A percentile compares a stretch with the other conserved stretches of the same genome.
These are phyloP conservation scores for Spisula solida DNA, from an alignment of 2,888 invertebrate genomes.

Conservation along the genomic window DNA sequence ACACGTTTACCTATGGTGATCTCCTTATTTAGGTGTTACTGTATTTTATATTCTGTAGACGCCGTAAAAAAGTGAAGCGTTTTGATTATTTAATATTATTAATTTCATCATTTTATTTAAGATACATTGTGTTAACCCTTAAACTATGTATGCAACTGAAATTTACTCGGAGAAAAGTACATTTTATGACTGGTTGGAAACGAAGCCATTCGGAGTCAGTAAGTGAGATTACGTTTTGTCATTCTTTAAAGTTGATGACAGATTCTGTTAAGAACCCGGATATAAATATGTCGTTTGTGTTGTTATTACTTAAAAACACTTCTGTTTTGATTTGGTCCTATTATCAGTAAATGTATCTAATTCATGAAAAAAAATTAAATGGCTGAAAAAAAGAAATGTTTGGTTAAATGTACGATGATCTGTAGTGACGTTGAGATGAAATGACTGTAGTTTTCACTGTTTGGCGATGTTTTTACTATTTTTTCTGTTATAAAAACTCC, in stretches of 20 bases:
- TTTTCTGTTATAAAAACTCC: neutral
- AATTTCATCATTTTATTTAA: too few species aligned
- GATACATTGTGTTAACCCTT: too few species aligned
- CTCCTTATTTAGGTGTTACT: too few species aligned
- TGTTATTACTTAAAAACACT: neutral
- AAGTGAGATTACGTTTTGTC: too few species aligned
- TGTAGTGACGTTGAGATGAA: neutral
- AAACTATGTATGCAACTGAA: too few species aligned
- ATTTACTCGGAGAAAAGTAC: too few species aligned
- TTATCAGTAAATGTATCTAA: neutral
- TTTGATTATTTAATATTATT: too few species aligned
- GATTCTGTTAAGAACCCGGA: neutral
- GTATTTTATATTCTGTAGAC: too few species aligned
- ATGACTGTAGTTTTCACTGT: neutral
- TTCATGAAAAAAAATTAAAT: neutral
- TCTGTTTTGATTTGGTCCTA: neutral
- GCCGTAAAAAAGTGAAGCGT: too few species aligned
- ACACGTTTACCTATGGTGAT: too few species aligned
- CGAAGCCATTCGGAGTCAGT: too few species aligned
- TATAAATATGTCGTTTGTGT: neutral
- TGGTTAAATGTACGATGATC: neutral
- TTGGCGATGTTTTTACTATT: neutral
- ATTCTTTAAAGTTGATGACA: neutral
- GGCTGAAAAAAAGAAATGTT: neutral
- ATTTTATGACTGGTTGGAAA: too few species aligned